A percentile compares a stretch with the other conserved stretches of the same genome.
phyloP scores from a whole-genome alignment of 2,888 invertebrate genomes.

The Pyrocoelia pectoralis region DNA sequence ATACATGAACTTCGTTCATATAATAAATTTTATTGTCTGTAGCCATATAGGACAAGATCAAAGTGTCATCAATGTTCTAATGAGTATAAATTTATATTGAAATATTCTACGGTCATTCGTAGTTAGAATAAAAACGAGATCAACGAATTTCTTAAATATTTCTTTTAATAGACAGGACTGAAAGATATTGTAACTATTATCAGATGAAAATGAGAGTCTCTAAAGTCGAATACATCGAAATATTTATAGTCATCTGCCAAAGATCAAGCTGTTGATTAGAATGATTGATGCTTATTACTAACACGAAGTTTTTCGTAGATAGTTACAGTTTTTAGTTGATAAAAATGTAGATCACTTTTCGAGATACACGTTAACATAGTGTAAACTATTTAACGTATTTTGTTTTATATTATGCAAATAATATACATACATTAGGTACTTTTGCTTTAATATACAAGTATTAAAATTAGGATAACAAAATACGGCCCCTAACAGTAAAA shows the following conservation, averaged over 20 bases:
- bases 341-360: conserved; percentile 24
- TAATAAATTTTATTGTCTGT: background rate
- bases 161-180: conserved; percentile 18
- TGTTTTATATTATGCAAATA: conserved; percentile 9
- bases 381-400: conserved; percentile 11
- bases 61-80: conserved; percentile 3
- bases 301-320: conserved; percentile 22
- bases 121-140: conserved; percentile 6
- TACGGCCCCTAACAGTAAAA: background rate
- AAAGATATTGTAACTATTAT: conserved; percentile 27
- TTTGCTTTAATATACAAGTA: background rate
- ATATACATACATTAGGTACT: too few relatives aligned
- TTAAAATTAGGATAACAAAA: background rate
- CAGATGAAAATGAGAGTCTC: conserved; percentile 21
- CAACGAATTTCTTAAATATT: conserved; percentile 24
- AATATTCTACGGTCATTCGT: background rate
- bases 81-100: conserved; percentile 7
- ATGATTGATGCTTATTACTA: conserved; percentile 29
- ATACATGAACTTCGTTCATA: background rate
- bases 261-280: conserved; percentile 28
- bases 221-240: conserved; percentile 21
- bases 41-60: background rate
- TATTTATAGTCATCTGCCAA: conserved; percentile 29
- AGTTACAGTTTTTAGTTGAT: conserved; percentile 17
- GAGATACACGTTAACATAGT: conserved; percentile 9